A percentile compares a stretch with the other conserved stretches of the same genome.
Conservation (phyloP, 1,140 invertebrate genomes). For the Whitmania pigra region DNA sequence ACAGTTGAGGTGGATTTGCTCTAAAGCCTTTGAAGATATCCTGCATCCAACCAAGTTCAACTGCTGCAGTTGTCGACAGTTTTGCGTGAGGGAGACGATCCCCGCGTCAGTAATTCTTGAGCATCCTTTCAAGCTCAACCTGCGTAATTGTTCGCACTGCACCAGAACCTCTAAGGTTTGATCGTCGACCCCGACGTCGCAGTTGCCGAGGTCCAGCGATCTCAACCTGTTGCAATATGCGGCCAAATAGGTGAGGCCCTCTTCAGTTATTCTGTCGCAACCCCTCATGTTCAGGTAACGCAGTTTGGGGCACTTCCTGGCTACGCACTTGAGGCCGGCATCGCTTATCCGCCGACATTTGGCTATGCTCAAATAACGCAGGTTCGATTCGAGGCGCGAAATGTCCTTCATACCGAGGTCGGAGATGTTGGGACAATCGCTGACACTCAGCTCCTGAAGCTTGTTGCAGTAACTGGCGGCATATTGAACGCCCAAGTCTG, state of each 20-base stretch:
- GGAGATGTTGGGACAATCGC: slow-evolving; percentile 73
- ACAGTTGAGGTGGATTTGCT: slow-evolving; percentile 78
- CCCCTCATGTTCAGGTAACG: slow-evolving; percentile 78
- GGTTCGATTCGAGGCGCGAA: slow-evolving; percentile 64
- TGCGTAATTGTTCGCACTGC: slow-evolving; percentile 75
- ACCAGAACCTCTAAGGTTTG: slow-evolving; percentile 67
- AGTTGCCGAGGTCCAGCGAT: slow-evolving; percentile 77
- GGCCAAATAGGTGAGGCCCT: slow-evolving; percentile 67
- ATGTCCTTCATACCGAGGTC: slow-evolving; percentile 81
- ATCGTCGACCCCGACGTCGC: slow-evolving; percentile 65
- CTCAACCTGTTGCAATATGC: slow-evolving; percentile 66
- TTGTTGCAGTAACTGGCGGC: slow-evolving; percentile 70
- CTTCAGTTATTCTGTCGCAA: slow-evolving; percentile 79
- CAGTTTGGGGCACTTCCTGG: slow-evolving; percentile 71
- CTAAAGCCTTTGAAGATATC: slow-evolving; percentile 63
- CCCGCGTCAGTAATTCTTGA: slow-evolving; percentile 74
- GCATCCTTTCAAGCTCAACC: slow-evolving; percentile 73
- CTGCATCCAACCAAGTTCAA: slow-evolving; percentile 82
- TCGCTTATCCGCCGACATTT: slow-evolving; percentile 80
- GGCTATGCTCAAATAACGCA: slow-evolving; percentile 75
- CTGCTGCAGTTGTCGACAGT: slow-evolving; percentile 70
- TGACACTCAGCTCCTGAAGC: slow-evolving; percentile 71
- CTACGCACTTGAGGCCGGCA: slow-evolving; percentile 76
- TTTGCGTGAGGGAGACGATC: slow-evolving; percentile 64
- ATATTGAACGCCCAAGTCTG: slow-evolving; percentile 43